phyloP scores from a whole-genome alignment of 92 coral and sea anemone genomes.

The Parazoanthus atlanticus region DNA sequence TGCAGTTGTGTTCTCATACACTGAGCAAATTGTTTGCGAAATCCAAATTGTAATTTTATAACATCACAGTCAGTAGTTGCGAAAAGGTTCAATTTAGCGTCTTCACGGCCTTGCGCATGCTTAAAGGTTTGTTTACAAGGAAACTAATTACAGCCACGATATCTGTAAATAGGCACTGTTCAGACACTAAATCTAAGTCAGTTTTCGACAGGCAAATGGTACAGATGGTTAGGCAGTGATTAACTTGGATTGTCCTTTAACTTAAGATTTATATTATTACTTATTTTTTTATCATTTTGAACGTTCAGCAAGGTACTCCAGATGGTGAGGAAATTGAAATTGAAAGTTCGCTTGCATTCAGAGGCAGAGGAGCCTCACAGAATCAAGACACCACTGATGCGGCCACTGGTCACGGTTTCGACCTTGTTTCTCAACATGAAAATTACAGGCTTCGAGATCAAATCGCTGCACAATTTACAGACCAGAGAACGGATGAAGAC shows the following conservation, averaged over 20 bases:
- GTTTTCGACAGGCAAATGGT: not conserved
- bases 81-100: not conserved
- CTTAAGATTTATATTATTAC: not conserved
- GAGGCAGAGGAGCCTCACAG: not conserved
- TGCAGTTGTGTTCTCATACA: too few relatives aligned
- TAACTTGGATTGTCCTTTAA: not conserved
- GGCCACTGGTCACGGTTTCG: not conserved
- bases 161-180: too few relatives aligned
- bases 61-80: not conserved
- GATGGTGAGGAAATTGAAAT: not conserved
- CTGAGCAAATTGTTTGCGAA: too few relatives aligned
- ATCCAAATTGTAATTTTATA: not conserved
- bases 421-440: not conserved
- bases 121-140: too few relatives aligned
- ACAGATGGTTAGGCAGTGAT: too few relatives aligned
- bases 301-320: conserved; percentile 5
- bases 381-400: not conserved
- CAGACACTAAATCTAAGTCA: too few relatives aligned
- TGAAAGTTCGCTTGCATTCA: not conserved
- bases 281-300: not conserved
- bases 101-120: too few relatives aligned
- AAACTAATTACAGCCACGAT: too few relatives aligned
- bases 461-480: not conserved
- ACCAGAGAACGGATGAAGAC: not conserved
- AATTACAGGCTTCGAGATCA: not conserved